Base-by-base conservation (phyloP, 1,140 invertebrate genomes). In the Zaprionus ghesquierei region DNA sequence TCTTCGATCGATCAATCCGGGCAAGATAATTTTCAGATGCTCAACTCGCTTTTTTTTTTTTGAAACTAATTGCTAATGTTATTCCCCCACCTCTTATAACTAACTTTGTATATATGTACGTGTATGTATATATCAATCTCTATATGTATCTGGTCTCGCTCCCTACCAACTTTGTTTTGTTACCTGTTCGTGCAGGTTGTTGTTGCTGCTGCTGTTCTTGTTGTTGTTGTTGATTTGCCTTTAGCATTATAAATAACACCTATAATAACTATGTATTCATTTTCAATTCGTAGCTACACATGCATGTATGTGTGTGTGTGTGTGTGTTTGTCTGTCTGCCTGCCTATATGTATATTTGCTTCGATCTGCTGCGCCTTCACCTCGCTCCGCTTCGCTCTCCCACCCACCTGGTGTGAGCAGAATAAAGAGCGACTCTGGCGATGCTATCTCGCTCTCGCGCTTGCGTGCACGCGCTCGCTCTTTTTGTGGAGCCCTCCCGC, bases 241-340 rank as follows among this genome's bases (percentile, higher is more conserved):
- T 38, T 55, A 58, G 58, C 63, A 69, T 72, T 87, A 87, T 79
- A 86, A 86, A 86, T 86, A 86, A 87, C 82, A 86, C 82, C 71
- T 89, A 87, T 86, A 86, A 79, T 82, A 87, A 87, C 75, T 81
- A 81, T 87, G 78, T 86, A 82, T 86, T 87, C 82, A 73, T 86
- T 82, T 86, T 65, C 71, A 86, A 82, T 86, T 86, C 82, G 79
- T 84, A 79, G 68, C 6, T 33, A 60, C 6, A n/a, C 2, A 23
- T 61, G 41, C 10, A 3, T 27, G 25, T 29, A 25, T 59, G 25
- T 44, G 38, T 46, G 0, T 25, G 20, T 58, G 22, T 46, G 13
- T 59, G 15, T 15, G 22, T 41, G 38, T 41, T 5, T 29, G 23
- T 59, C 8, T 46, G 22, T 25, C 8, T 55, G 29, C 31, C 12